Conservation (phyloP, 2,113 vertebrate species). For the Colossoma macropomum region DNA sequence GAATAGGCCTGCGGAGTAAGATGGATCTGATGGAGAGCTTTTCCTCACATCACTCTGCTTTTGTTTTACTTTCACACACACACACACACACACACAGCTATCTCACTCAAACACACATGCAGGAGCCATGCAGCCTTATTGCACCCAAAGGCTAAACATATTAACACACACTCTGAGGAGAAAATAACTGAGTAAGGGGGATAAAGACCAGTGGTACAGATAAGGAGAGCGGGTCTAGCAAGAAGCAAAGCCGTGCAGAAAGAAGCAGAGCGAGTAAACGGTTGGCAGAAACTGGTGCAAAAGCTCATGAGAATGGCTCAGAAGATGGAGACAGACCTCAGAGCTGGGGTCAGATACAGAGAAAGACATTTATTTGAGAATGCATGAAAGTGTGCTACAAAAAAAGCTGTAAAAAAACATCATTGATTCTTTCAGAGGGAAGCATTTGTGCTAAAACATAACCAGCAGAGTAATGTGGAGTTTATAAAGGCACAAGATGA, state of each 20-base stretch:
- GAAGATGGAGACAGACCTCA: not conserved
- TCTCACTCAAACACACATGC: not conserved
- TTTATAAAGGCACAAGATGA: too few relatives aligned
- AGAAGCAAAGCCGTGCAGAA: not conserved
- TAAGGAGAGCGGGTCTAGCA: not conserved
- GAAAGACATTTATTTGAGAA: not conserved
- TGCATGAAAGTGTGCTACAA: too few relatives aligned
- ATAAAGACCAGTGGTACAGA: not conserved
- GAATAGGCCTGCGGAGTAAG: slow-evolving; percentile 32
- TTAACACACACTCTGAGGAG: not conserved
- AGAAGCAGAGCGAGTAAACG: not conserved
- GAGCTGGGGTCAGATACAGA: not conserved
- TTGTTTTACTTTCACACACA: slow-evolving; percentile 9
- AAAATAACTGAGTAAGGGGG: not conserved
- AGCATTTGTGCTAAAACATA: too few relatives aligned
- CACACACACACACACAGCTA: not conserved
- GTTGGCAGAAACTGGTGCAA: not conserved
- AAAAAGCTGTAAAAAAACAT: too few relatives aligned
- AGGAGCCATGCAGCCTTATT: not conserved
- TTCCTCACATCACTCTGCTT: not conserved
- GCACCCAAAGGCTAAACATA: slow-evolving; percentile 11
- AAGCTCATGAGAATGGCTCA: not conserved
- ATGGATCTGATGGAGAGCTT: slow-evolving; percentile 26
- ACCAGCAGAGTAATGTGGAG: too few relatives aligned
- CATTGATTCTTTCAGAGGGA: too few relatives aligned